Percentiles rank a stretch among this genome's conserved stretches.
Conservation (phyloP, 1,140 invertebrate species). For the Eumaeus atala region DNA sequence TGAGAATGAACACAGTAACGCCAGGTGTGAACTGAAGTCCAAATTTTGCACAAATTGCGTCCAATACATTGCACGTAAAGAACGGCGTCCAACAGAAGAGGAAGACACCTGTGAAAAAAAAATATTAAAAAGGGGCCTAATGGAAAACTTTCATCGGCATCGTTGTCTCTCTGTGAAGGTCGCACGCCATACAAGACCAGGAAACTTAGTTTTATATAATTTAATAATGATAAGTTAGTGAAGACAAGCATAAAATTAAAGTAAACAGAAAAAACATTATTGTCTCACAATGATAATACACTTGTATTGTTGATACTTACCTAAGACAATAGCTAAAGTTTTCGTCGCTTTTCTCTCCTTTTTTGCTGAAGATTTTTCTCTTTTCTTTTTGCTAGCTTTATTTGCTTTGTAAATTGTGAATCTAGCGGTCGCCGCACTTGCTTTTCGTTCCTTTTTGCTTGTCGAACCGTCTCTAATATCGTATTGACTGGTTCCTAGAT, state of each 20-base stretch:
- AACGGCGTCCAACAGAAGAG: slow-evolving; percentile 99
- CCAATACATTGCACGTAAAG: slow-evolving; percentile 97
- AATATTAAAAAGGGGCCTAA: too few species aligned
- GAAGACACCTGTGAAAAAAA: slow-evolving; percentile 83
- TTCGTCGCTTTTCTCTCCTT: slow-evolving; percentile 99
- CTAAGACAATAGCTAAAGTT: slow-evolving; percentile 98
- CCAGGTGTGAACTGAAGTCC: slow-evolving; percentile 87
- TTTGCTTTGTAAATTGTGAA: slow-evolving; percentile 95
- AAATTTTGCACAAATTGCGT: slow-evolving; percentile 94
- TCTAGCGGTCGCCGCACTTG: slow-evolving; percentile 78
- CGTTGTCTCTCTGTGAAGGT: too few species aligned
- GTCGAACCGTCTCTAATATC: slow-evolving; percentile 53
- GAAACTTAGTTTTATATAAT: too few species aligned
- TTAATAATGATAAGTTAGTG: slow-evolving; percentile 10
- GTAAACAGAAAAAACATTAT: too few species aligned
- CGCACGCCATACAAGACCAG: too few species aligned
- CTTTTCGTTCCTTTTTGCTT: slow-evolving; percentile 82
- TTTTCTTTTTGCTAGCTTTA: slow-evolving; percentile 95
- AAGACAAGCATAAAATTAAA: too few species aligned
- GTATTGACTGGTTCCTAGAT: slow-evolving; percentile 48
- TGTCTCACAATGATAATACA: too few species aligned
- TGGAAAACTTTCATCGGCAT: too few species aligned
- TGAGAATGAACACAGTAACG: slow-evolving; percentile 92
- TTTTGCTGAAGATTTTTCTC: slow-evolving; percentile 95
- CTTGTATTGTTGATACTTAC: slow-evolving; percentile 75